phyloP scores from a whole-genome alignment of 2,113 vertebrate species.

The Apteryx mantelli region DNA sequence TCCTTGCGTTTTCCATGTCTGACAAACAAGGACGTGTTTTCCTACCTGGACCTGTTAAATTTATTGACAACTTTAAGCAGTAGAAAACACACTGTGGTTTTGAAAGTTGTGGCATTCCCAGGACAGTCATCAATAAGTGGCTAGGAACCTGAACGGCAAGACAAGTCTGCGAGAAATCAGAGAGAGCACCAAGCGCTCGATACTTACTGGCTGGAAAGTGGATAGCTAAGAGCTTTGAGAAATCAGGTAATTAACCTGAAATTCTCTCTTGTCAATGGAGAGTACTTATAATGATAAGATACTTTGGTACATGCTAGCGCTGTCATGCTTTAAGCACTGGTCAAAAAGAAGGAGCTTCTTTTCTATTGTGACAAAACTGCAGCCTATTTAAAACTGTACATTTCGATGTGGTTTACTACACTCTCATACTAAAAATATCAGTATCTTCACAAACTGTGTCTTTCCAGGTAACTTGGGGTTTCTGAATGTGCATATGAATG shows the following conservation, averaged over 20 bases:
- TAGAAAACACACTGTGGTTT: constrained; percentile 28
- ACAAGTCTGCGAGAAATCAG: constrained; percentile 3
- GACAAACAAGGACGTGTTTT: neutral
- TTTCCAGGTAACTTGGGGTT: neutral
- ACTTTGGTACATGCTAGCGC: neutral
- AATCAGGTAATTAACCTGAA: constrained; percentile 49
- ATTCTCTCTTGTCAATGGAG: constrained; percentile 26
- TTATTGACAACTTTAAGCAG: constrained; percentile 54
- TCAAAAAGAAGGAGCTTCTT: neutral
- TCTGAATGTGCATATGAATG: neutral
- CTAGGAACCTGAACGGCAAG: neutral
- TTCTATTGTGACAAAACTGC: neutral
- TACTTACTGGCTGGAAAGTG: neutral
- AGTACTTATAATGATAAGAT: neutral
- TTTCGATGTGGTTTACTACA: neutral
- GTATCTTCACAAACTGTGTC: neutral
- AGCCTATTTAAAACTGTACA: neutral
- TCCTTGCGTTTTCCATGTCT: neutral
- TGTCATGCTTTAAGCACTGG: neutral
- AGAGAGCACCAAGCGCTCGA: neutral
- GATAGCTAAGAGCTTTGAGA: constrained; percentile 25
- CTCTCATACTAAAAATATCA: neutral
- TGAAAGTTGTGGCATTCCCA: constrained; percentile 10
- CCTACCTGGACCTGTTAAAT: constrained; percentile 18
- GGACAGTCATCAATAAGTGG: constrained; percentile 4